Percentiles rank a stretch among this genome's conserved stretches.
Conservation (phyloP, 2,888 invertebrate genomes). For the Cheilosia vulpina region DNA sequence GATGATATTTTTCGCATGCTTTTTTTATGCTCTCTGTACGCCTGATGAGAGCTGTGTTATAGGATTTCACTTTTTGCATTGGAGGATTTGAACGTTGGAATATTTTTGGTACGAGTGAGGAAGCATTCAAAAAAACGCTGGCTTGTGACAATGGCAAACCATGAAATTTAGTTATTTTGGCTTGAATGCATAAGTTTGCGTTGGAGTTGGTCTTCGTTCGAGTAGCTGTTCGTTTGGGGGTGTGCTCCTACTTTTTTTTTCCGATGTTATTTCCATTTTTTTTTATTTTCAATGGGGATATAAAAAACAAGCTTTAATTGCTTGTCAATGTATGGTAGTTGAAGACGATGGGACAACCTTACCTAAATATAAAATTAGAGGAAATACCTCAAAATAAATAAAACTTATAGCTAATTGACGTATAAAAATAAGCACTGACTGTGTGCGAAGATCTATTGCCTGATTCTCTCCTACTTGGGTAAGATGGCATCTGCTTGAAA, state of each 20-base stretch:
- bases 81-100: constrained; percentile 43
- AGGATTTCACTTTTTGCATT: constrained; percentile 57
- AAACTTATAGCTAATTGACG: no score
- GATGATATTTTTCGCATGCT: constrained; percentile 44
- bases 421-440: no score
- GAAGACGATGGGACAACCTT: no score
- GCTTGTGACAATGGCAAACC: constrained; percentile 14
- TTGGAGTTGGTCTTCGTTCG: no score
- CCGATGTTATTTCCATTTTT: neutral
- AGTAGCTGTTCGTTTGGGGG: constrained; percentile 22
- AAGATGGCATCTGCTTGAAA: no score
- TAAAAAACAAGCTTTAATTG: no score
- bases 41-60: constrained; percentile 66
- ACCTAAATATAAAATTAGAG: no score
- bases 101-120: constrained; percentile 59
- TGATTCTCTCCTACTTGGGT: no score
- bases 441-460: no score
- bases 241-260: neutral
- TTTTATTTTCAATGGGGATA: no score
- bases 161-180: constrained; percentile 39
- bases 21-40: constrained; percentile 28
- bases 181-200: neutral
- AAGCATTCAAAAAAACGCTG: constrained; percentile 48
- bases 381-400: no score
- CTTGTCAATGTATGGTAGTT: no score